phyloP scores from a whole-genome alignment of 2,797 vertebrate species.

The Halcyon leucocephala region DNA sequence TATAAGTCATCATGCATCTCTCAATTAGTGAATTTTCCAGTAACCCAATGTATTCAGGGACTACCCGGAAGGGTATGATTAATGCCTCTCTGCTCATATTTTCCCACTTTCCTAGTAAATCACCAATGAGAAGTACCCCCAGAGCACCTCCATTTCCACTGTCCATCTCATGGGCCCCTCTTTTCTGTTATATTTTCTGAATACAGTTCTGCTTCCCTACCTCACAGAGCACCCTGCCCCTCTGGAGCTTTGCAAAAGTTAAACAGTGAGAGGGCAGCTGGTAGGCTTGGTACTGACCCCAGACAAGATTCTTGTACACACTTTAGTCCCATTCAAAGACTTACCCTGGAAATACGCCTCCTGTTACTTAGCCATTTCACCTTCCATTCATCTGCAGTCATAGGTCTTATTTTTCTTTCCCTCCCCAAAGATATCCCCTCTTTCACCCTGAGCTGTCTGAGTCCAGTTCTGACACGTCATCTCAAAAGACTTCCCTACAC shows the following conservation, averaged over 20 bases:
- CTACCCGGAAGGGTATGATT: constrained; percentile 26
- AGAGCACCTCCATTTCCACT: not conserved
- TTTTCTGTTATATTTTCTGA: not conserved
- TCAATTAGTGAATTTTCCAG: not conserved
- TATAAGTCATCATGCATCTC: not conserved
- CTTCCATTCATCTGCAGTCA: not conserved
- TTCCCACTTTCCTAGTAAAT: not conserved
- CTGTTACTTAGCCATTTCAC: not conserved
- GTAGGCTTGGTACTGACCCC: not conserved
- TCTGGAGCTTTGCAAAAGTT: not conserved
- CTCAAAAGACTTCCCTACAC: not conserved
- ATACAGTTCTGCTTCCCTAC: not conserved
- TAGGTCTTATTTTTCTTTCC: not conserved
- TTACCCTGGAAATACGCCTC: not conserved
- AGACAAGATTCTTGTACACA: not conserved
- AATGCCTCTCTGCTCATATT: not conserved
- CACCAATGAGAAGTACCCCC: not conserved
- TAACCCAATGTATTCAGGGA: not conserved
- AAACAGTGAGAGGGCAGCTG: not conserved
- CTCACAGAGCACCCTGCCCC: not conserved
- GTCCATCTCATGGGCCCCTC: not conserved
- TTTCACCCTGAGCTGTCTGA: not conserved
- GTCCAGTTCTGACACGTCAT: not conserved
- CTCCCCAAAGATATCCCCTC: not conserved
- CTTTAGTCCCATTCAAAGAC: not conserved